These are phyloP conservation scores for Hirudo medicinalis DNA, from an alignment of 1,140 invertebrate species.

Conservation along the genomic window DNA sequence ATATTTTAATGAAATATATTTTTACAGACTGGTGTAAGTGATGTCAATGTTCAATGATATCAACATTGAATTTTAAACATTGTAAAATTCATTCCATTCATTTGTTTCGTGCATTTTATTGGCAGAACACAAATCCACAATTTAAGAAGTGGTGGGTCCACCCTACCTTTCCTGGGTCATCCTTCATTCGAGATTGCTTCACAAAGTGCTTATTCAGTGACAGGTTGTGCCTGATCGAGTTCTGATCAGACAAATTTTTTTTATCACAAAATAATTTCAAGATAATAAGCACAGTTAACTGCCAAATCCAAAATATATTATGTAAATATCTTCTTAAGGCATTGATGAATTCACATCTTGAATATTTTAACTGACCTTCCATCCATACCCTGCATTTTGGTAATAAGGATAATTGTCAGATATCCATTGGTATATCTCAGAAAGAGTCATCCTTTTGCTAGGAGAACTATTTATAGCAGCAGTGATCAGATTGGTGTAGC, in stretches of 20 bases:
- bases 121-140: not conserved
- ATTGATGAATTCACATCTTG: not conserved
- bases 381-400: slow-evolving; percentile 54
- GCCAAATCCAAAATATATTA: no score
- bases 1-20: no score
- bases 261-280: slow-evolving; percentile 4
- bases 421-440: slow-evolving; percentile 47
- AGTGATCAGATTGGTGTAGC: slow-evolving; percentile 58
- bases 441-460: slow-evolving; percentile 45
- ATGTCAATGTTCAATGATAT: no score
- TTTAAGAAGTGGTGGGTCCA: not conserved
- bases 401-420: slow-evolving; percentile 49
- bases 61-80: no score
- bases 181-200: slow-evolving; percentile 45
- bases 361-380: slow-evolving; percentile 49
- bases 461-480: slow-evolving; percentile 57
- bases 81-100: no score
- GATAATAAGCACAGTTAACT: not conserved
- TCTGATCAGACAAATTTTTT: slow-evolving; percentile 27
- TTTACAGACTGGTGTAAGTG: no score
- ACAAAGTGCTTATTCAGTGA: slow-evolving; percentile 46
- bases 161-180: slow-evolving; percentile 25
- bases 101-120: not conserved
- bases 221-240: slow-evolving; percentile 40
- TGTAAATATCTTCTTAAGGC: no score